These are phyloP conservation scores for Meloidogyne floridensis DNA, from an alignment of 1,140 invertebrate genomes.

Conservation along the genomic window DNA sequence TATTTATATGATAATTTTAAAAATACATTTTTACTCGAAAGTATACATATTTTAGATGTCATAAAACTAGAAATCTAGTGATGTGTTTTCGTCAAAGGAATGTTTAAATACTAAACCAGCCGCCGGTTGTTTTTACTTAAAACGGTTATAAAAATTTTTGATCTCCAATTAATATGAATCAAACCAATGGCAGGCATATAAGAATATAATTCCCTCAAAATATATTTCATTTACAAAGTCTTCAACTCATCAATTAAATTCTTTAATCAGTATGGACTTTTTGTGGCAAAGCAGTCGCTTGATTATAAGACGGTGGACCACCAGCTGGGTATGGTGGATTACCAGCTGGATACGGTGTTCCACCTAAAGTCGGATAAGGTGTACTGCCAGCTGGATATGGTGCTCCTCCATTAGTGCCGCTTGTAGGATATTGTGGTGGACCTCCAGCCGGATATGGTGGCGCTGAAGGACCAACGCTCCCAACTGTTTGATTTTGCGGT, in stretches of 20 bases:
- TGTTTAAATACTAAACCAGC: background rate
- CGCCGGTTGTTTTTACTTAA: too few relatives aligned
- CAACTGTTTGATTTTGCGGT: background rate
- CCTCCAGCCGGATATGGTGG: background rate
- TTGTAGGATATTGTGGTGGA: slow-evolving; percentile 23
- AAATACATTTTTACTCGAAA: background rate
- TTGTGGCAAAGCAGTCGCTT: slow-evolving; percentile 44
- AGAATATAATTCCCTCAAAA: too few relatives aligned
- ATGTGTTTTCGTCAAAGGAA: background rate
- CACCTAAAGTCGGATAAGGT: slow-evolving; percentile 4
- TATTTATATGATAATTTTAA: background rate
- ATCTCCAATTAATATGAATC: too few relatives aligned
- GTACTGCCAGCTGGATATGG: background rate
- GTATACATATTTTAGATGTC: background rate
- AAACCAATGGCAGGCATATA: too few relatives aligned
- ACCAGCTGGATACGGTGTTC: slow-evolving; percentile 12
- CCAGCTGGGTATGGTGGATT: slow-evolving; percentile 43
- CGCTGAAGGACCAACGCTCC: background rate
- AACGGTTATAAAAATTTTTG: too few relatives aligned
- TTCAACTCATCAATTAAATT: too few relatives aligned
- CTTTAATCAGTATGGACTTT: slow-evolving; percentile 20
- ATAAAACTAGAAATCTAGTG: background rate
- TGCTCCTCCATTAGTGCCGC: slow-evolving; percentile 10
- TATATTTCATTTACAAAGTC: too few relatives aligned
- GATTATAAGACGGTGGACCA: slow-evolving; percentile 35